A percentile compares a stretch with the other conserved stretches of the same genome.
Conservation (phyloP, 2,888 invertebrate genomes). For the Omphaloscelis lunosa region DNA sequence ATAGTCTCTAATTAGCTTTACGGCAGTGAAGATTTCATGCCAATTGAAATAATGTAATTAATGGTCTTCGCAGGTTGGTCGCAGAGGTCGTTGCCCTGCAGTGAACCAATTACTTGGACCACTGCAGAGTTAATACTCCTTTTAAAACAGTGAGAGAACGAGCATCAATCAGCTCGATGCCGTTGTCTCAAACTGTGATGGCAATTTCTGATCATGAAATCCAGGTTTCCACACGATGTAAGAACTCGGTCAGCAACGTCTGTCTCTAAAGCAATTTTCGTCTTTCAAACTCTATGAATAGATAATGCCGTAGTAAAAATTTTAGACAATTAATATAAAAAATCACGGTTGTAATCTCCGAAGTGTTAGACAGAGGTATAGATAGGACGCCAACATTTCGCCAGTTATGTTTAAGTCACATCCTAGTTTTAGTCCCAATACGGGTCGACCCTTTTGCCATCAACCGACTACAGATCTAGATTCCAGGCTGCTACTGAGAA, state of each 20-base stretch:
- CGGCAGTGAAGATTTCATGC: not conserved
- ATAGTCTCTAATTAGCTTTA: constrained; percentile 17
- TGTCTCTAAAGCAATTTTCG: not conserved
- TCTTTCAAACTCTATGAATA: not conserved
- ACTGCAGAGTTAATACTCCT: too few relatives aligned
- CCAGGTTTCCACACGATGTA: not conserved
- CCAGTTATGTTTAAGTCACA: not conserved
- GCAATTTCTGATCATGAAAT: not conserved
- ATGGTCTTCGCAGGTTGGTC: too few relatives aligned
- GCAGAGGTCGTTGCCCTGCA: too few relatives aligned
- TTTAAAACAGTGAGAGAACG: too few relatives aligned
- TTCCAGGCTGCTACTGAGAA: not conserved
- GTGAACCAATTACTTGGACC: not conserved
- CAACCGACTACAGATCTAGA: not conserved
- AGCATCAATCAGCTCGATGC: not conserved
- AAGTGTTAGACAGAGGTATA: not conserved
- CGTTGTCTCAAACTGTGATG: too few relatives aligned
- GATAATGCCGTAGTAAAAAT: not conserved
- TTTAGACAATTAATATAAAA: not conserved
- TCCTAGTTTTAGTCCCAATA: not conserved
- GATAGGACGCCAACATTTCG: not conserved
- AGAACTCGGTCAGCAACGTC: not conserved
- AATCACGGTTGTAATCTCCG: not conserved
- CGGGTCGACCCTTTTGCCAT: not conserved
- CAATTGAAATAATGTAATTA: not conserved